Conservation (phyloP, 2,113 vertebrate genomes). For the Trogon melanurus region DNA sequence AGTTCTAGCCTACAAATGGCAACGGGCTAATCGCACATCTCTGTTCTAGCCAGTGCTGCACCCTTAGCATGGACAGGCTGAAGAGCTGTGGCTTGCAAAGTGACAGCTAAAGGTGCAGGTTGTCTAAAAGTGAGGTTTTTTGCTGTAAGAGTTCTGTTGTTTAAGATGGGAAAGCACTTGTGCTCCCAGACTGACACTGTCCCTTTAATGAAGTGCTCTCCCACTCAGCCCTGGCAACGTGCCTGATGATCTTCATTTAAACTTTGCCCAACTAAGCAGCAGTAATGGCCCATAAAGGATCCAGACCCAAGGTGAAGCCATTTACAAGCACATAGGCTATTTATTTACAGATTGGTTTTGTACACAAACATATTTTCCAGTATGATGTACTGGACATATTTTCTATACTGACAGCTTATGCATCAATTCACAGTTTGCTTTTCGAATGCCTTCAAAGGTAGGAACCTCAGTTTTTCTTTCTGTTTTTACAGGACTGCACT, state of each 20-base stretch:
- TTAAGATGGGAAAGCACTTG: not conserved
- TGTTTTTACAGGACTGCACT: not conserved
- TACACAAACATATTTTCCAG: not conserved
- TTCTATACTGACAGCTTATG: not conserved
- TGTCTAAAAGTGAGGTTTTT: not conserved
- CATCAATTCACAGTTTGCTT: not conserved
- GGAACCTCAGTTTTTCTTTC: slow-evolving; percentile 4
- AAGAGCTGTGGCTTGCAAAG: not conserved
- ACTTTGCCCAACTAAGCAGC: slow-evolving; percentile 38
- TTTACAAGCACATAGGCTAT: slow-evolving; percentile 20
- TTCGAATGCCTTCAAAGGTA: slow-evolving; percentile 59
- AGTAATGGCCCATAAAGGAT: slow-evolving; percentile 33
- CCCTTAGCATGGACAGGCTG: not conserved
- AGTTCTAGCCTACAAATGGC: not conserved
- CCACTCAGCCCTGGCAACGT: slow-evolving; percentile 62
- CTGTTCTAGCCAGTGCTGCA: not conserved
- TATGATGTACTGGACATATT: not conserved
- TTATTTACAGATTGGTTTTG: not conserved
- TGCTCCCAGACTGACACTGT: slow-evolving; percentile 10
- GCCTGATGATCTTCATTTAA: slow-evolving; percentile 61
- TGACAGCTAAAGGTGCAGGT: not conserved
- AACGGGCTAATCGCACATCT: not conserved
- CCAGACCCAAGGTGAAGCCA: slow-evolving; percentile 25
- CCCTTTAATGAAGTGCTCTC: slow-evolving; percentile 66
- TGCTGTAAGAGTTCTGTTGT: not conserved